A percentile compares a stretch with the other conserved stretches of the same genome.
These are phyloP conservation scores for Urosaurus nigricauda DNA, from an alignment of 2,797 vertebrate species.

Conservation along the genomic window DNA sequence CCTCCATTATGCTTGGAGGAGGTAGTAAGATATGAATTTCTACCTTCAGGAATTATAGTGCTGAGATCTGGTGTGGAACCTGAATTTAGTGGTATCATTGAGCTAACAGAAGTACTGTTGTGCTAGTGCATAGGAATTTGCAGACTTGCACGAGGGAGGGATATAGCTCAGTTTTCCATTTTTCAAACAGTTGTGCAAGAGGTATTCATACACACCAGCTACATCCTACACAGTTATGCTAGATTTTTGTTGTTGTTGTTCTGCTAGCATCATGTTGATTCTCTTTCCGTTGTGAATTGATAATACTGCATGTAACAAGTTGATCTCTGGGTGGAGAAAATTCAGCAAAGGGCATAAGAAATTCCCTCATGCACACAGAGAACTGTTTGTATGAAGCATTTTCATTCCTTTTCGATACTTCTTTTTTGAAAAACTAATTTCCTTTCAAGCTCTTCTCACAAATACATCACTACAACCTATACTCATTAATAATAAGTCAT, in stretches of 20 bases:
- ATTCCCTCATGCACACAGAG: background rate
- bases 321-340: background rate
- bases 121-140: no score
- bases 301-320: background rate
- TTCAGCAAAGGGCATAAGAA: background rate
- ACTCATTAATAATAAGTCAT: conserved; percentile 39
- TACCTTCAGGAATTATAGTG: background rate
- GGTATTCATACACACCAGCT: no score
- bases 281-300: background rate
- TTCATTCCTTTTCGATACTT: background rate
- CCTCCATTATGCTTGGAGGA: background rate
- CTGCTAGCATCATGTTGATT: background rate
- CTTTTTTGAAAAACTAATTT: background rate
- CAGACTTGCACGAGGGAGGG: no score
- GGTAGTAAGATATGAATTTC: background rate
- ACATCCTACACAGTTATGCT: no score
- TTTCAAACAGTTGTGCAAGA: no score
- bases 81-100: no score
- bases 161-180: no score
- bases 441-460: background rate
- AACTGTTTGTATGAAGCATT: background rate
- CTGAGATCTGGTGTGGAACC: background rate
- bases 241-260: no score
- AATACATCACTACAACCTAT: conserved; percentile 8
- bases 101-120: no score